A percentile compares a stretch with the other conserved stretches of the same genome.
These are phyloP conservation scores for Rhegmatorhina hoffmannsi DNA, from an alignment of 2,113 vertebrate genomes.

Conservation along the genomic window DNA sequence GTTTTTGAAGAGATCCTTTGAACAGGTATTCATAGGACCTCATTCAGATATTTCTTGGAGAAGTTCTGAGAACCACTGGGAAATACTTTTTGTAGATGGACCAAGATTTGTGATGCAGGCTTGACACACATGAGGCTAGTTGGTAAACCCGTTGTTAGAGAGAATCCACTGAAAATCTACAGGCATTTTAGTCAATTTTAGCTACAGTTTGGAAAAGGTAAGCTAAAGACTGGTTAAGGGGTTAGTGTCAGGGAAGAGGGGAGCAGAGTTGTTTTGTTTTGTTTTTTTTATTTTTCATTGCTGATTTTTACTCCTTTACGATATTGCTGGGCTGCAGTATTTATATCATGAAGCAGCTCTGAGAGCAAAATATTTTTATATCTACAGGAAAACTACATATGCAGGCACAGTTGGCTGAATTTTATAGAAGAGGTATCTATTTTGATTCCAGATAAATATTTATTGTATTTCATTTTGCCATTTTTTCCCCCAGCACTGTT, in stretches of 20 bases:
- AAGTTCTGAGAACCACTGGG: background rate
- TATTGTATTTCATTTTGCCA: background rate
- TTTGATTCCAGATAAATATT: background rate
- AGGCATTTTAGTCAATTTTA: background rate
- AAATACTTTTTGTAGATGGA: background rate
- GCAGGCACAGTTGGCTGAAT: background rate
- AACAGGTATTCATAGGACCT: background rate
- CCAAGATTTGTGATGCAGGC: background rate
- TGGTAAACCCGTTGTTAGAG: background rate
- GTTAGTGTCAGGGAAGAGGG: background rate
- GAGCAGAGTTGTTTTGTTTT: background rate
- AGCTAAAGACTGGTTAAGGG: background rate
- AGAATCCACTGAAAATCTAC: background rate
- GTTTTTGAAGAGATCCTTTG: background rate
- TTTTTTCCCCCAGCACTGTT: background rate
- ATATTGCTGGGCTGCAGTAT: background rate
- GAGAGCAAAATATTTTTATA: background rate
- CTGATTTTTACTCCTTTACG: background rate
- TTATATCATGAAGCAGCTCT: background rate
- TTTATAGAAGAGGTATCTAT: background rate
- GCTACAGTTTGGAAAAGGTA: background rate
- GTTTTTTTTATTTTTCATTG: background rate
- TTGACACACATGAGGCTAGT: background rate
- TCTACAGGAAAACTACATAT: background rate
- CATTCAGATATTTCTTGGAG: background rate